phyloP scores from a whole-genome alignment of 2,797 vertebrate species.

The Sebastes matsubarae region DNA sequence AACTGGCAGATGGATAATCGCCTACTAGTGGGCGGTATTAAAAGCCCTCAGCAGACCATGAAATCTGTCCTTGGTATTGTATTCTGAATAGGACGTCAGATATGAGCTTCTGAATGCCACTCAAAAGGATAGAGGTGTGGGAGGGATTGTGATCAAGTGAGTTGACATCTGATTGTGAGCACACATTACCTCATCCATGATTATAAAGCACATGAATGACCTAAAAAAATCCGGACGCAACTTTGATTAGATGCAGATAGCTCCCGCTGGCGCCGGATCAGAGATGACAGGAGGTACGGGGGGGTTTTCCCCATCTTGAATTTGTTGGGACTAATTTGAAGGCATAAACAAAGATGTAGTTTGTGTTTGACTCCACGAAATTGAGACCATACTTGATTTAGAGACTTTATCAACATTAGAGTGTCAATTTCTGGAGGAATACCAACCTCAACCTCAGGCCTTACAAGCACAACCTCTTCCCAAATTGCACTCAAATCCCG shows the following conservation, averaged over 20 bases:
- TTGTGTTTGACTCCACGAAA: slow-evolving; percentile 37
- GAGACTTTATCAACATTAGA: slow-evolving; percentile 22
- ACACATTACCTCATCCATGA: slow-evolving; percentile 33
- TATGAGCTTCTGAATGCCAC: background rate
- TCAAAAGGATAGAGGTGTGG: background rate
- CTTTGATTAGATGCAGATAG: slow-evolving; percentile 50
- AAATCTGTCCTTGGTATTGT: slow-evolving; percentile 34
- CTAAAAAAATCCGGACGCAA: slow-evolving; percentile 15
- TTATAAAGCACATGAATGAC: background rate
- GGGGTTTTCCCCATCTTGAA: slow-evolving; percentile 35
- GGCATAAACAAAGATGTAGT: slow-evolving; percentile 47
- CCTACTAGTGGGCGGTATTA: background rate
- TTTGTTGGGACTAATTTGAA: slow-evolving; percentile 45
- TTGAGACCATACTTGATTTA: slow-evolving; percentile 33
- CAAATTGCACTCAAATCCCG: background rate
- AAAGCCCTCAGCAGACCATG: slow-evolving; percentile 34
- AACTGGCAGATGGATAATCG: slow-evolving; percentile 26
- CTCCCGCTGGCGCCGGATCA: slow-evolving; percentile 39
- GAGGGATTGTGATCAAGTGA: background rate
- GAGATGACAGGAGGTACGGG: slow-evolving; percentile 16
- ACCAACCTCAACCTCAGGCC: background rate
- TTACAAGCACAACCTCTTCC: background rate
- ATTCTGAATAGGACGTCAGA: background rate
- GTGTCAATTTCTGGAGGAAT: slow-evolving; percentile 17
- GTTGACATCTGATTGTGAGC: slow-evolving; percentile 13